phyloP scores from a whole-genome alignment of 2,797 vertebrate genomes.

The Syngnathus rostellatus region DNA sequence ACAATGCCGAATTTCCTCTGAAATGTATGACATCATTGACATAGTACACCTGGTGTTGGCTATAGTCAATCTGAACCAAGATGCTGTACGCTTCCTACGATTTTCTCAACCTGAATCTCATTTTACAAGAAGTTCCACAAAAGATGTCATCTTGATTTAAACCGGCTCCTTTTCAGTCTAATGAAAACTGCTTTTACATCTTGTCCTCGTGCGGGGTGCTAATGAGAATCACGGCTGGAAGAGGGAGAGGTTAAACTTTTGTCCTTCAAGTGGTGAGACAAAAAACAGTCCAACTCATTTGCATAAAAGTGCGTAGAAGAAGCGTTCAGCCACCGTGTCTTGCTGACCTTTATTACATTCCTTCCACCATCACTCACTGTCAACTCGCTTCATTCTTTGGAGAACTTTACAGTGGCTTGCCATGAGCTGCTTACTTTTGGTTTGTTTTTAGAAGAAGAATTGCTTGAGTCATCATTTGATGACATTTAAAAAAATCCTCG shows the following conservation, averaged over 20 bases:
- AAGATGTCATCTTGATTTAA: slow-evolving; percentile 32
- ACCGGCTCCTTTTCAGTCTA: slow-evolving; percentile 17
- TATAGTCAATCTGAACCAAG: slow-evolving; percentile 31
- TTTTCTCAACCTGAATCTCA: slow-evolving; percentile 7
- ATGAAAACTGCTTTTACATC: slow-evolving; percentile 21
- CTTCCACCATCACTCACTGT: slow-evolving; percentile 13
- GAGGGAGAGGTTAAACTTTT: slow-evolving; percentile 16
- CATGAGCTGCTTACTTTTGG: neutral
- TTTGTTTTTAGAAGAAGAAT: neutral
- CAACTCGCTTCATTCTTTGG: slow-evolving; percentile 8
- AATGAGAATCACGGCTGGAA: slow-evolving; percentile 25
- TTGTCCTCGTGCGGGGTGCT: slow-evolving; percentile 8
- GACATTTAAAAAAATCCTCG: neutral
- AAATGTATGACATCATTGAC: slow-evolving; percentile 25
- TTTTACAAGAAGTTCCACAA: slow-evolving; percentile 11
- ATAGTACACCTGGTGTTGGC: slow-evolving; percentile 15
- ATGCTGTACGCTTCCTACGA: slow-evolving; percentile 2
- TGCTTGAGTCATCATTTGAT: neutral
- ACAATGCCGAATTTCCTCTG: too few relatives aligned
- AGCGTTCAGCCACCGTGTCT: slow-evolving; percentile 23
- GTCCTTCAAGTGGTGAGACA: slow-evolving; percentile 31
- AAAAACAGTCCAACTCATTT: slow-evolving; percentile 35
- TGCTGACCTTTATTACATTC: slow-evolving; percentile 49
- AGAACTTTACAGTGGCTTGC: neutral
- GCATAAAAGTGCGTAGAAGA: slow-evolving; percentile 31